Percentiles rank a stretch among this genome's conserved stretches.
Conservation (phyloP, 2,888 invertebrate species). For the Synergus laeviventris region DNA sequence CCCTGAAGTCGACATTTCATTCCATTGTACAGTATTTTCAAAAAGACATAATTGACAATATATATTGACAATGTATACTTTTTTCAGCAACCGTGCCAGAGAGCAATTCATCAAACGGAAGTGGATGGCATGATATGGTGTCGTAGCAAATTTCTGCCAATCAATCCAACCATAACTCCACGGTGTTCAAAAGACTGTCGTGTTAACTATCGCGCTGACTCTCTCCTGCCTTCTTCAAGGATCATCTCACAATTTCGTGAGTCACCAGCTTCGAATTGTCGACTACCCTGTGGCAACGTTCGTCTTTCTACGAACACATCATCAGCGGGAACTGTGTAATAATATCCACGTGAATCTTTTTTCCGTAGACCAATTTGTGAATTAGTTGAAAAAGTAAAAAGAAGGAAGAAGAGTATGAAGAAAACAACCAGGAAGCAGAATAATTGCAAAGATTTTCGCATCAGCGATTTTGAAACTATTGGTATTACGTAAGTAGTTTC, state of each 20-base stretch:
- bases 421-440: neutral
- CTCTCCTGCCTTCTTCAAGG: conserved; percentile 61
- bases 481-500: conserved; percentile 14
- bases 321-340: conserved; percentile 39
- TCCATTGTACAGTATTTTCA: neutral
- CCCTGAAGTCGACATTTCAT: too few relatives aligned
- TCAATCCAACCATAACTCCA: conserved; percentile 72
- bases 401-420: conserved; percentile 36
- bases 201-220: conserved; percentile 73
- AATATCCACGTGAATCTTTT: conserved; percentile 31
- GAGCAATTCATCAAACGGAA: conserved; percentile 78
- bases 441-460: neutral
- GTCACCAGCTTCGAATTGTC: conserved; percentile 30
- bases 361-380: conserved; percentile 22
- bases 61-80: too few relatives aligned
- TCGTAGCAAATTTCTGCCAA: conserved; percentile 78
- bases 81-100: conserved; percentile 65
- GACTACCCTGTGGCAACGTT: conserved; percentile 28
- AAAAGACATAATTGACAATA: neutral
- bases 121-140: conserved; percentile 79
- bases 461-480: conserved; percentile 25
- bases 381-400: conserved; percentile 42
- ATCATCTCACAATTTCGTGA: conserved; percentile 22
- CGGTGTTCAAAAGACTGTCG: conserved; percentile 76
- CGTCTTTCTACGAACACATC: conserved; percentile 5